Percentiles rank a stretch among this genome's conserved stretches.
phyloP scores from a whole-genome alignment of 2,888 invertebrate species.

The Epinotia brunnichana region DNA sequence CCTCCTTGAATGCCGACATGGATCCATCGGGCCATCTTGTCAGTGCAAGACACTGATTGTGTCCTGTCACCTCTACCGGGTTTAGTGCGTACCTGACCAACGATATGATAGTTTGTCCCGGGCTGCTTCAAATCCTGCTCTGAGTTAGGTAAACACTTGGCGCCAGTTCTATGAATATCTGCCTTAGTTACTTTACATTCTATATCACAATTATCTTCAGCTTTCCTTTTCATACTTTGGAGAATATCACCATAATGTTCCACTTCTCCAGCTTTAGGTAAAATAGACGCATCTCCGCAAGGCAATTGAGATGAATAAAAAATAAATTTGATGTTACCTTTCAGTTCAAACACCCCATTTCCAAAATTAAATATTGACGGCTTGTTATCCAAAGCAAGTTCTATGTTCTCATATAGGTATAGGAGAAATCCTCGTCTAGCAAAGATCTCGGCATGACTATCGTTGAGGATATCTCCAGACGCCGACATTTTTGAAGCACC shows the following conservation, averaged over 20 bases:
- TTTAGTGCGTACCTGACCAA: slow-evolving; percentile 91
- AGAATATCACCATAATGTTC: slow-evolving; percentile 66
- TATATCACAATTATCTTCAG: slow-evolving; percentile 52
- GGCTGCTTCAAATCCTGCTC: slow-evolving; percentile 83
- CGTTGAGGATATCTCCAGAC: slow-evolving; percentile 89
- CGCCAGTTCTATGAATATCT: slow-evolving; percentile 91
- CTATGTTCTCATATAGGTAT: slow-evolving; percentile 88
- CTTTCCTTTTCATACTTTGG: slow-evolving; percentile 55
- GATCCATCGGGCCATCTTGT: slow-evolving; percentile 96
- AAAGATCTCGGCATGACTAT: slow-evolving; percentile 96
- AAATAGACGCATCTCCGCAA: slow-evolving; percentile 97
- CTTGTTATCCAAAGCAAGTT: slow-evolving; percentile 61
- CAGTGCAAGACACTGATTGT: slow-evolving; percentile 95
- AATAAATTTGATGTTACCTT: slow-evolving; percentile 87
- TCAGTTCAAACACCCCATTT: slow-evolving; percentile 76
- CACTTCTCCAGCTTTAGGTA: slow-evolving; percentile 79
- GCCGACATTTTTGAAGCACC: slow-evolving; percentile 87
- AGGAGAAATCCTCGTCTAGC: slow-evolving; percentile 92
- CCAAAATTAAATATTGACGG: slow-evolving; percentile 64
- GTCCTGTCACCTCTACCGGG: slow-evolving; percentile 96
- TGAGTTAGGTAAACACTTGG: slow-evolving; percentile 87
- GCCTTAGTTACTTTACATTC: slow-evolving; percentile 54
- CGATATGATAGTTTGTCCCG: slow-evolving; percentile 86
- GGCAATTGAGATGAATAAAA: slow-evolving; percentile 94
- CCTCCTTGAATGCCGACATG: slow-evolving; percentile 93